Evolutionary conservation across 1,140 invertebrate genomes (phyloP).

Genomic region (Ceratosolen fusciceps): DNA sequence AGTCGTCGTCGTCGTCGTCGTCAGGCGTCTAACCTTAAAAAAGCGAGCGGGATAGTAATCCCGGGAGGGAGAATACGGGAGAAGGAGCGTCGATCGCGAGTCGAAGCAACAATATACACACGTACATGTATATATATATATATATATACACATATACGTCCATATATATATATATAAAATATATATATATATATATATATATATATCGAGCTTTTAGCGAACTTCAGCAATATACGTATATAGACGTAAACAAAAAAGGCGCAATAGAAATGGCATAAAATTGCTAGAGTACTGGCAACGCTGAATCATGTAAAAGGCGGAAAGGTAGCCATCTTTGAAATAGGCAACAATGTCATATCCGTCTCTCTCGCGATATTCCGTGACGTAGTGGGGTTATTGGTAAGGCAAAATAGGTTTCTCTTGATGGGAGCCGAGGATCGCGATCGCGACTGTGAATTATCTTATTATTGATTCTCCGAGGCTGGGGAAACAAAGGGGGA

Average conservation of each 20-base stretch:
- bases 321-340: conserved; percentile 63
- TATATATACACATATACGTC: background rate
- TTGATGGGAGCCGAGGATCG: conserved; percentile 66
- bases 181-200: too few relatives aligned
- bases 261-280: background rate
- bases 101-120: too few relatives aligned
- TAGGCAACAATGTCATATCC: conserved; percentile 62
- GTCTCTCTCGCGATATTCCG: conserved; percentile 59
- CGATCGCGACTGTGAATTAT: conserved; percentile 53
- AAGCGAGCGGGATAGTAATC: too few relatives aligned
- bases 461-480: conserved; percentile 32
- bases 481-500: conserved; percentile 29
- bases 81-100: too few relatives aligned
- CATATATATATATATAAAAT: background rate
- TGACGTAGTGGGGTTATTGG: conserved; percentile 58
- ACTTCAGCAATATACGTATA: too few relatives aligned
- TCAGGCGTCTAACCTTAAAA: too few relatives aligned
- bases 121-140: background rate
- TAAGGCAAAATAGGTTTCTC: conserved; percentile 67
- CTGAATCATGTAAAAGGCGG: conserved; percentile 54
- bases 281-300: conserved; percentile 43
- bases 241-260: background rate
- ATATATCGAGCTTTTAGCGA: background rate
- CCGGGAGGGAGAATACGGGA: too few relatives aligned
- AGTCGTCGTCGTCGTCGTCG: too few relatives aligned